phyloP scores from a whole-genome alignment of 2,797 vertebrate species.

The Muscicapa striata region DNA sequence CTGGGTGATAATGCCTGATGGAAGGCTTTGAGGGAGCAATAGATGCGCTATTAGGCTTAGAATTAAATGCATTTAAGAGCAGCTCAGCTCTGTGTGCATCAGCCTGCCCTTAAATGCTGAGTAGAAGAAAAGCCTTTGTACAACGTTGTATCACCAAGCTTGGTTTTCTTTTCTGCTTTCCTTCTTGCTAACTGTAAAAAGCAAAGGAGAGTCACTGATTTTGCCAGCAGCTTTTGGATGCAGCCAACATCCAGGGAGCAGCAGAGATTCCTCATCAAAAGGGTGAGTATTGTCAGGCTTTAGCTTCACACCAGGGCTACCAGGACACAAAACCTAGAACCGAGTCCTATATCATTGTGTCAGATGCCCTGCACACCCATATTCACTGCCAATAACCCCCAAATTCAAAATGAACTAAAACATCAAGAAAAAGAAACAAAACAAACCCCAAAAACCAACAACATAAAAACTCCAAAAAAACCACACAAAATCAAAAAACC shows the following conservation, averaged over 20 bases:
- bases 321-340: not conserved
- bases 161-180: not conserved
- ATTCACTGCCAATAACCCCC: not conserved
- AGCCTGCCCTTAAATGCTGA: not conserved
- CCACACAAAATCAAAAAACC: not conserved
- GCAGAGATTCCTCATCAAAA: not conserved
- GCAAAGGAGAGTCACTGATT: not conserved
- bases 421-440: not conserved
- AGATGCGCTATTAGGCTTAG: not conserved
- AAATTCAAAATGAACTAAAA: not conserved
- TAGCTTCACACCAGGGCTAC: not conserved
- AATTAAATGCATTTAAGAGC: not conserved
- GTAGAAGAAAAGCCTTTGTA: not conserved
- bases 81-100: not conserved
- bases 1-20: not conserved
- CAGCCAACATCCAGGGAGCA: not conserved
- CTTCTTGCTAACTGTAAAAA: not conserved
- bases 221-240: not conserved
- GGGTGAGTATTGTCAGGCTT: not conserved
- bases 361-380: not conserved
- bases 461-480: not conserved
- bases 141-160: not conserved
- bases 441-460: not conserved
- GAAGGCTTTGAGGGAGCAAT: not conserved
- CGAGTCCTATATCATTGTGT: fast-evolving